Evolutionary conservation across 2,797 vertebrate species (phyloP).

Genomic region (Enoplosus armatus): DNA sequence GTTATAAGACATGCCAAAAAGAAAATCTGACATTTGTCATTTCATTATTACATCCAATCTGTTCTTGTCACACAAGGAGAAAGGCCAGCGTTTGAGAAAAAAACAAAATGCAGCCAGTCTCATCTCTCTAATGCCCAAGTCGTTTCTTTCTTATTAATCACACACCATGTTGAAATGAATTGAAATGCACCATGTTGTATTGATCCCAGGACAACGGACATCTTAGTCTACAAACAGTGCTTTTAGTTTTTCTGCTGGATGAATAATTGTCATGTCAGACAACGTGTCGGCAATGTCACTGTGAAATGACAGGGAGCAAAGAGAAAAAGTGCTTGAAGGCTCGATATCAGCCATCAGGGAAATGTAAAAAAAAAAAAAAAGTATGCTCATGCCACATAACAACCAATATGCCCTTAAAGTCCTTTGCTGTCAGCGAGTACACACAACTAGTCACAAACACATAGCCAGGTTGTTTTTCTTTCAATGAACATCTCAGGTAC

Average conservation of each 20-base stretch:
- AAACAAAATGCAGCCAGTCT: slow-evolving; percentile 43
- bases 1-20: slow-evolving; percentile 33
- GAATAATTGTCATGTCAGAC: slow-evolving; percentile 65
- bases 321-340: slow-evolving; percentile 40
- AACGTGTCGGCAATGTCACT: slow-evolving; percentile 48
- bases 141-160: slow-evolving; percentile 50
- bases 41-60: slow-evolving; percentile 78
- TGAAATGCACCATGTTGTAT: slow-evolving; percentile 39
- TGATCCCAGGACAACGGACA: slow-evolving; percentile 45
- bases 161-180: slow-evolving; percentile 27
- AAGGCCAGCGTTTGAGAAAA: slow-evolving; percentile 43
- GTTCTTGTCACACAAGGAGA: slow-evolving; percentile 46
- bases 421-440: slow-evolving; percentile 71
- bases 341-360: slow-evolving; percentile 53
- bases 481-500: slow-evolving; percentile 67
- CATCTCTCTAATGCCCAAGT: slow-evolving; percentile 44
- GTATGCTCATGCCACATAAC: slow-evolving; percentile 45
- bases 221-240: slow-evolving; percentile 42
- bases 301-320: slow-evolving; percentile 47
- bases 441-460: slow-evolving; percentile 56
- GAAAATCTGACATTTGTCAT: slow-evolving; percentile 77
- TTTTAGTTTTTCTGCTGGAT: slow-evolving; percentile 45
- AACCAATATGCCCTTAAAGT: slow-evolving; percentile 69
- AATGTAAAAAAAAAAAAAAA: slow-evolving; percentile 40
- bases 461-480: slow-evolving; percentile 54